Base-by-base conservation (phyloP, 2,113 vertebrate genomes). In the Tachycineta bicolor region DNA sequence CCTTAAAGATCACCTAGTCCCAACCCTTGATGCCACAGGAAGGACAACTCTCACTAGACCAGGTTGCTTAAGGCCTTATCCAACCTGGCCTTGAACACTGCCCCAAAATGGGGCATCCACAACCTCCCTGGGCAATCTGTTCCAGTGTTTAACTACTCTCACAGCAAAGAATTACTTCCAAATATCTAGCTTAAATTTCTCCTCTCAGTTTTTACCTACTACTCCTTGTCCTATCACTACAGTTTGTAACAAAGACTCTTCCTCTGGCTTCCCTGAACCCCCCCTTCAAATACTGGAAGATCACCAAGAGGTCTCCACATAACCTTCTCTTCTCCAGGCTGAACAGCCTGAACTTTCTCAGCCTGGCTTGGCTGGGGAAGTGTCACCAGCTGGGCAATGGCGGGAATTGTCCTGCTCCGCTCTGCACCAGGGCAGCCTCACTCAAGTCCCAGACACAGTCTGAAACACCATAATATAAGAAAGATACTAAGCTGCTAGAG, bases 371-470 rank as follows among this genome's bases (percentile, higher is more conserved):
- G 63, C 2, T 0, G 2, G 26, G 33, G 16, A 26, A 28, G 22
- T 25, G 31, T 10, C 0, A 0, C 15, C 31, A 52, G 55, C 37
- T 3, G 4, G 56, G 12, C 37, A 53, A 53, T 33, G 33, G 33
- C 31, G 3, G 11, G 13, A 14, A 53, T 7, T 43, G 56, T 52
- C 34, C 67, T 24, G 16, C 31, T 60, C 31, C 50, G 53, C 53
- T 62, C 39, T 53, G 60, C 31, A 19, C 20, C 12, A 18, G 33
- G 26, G 28, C 1, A 1, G n/a, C 47, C 39, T 53, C 39, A 44
- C 21, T 44, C 21, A 6, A 5, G 31, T 43, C 25, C 21, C 41
- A 12, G 62, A 15, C 10, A 3, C 29, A 65, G 29, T 34, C 16
- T 49, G 20, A 5, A 3, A 16, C 24, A 29, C 23, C n/a, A 39